Evolutionary conservation across 2,797 vertebrate species (phyloP), one percentile per base, ranked within the genome.

Genomic region (Rachycentron canadum): DNA sequence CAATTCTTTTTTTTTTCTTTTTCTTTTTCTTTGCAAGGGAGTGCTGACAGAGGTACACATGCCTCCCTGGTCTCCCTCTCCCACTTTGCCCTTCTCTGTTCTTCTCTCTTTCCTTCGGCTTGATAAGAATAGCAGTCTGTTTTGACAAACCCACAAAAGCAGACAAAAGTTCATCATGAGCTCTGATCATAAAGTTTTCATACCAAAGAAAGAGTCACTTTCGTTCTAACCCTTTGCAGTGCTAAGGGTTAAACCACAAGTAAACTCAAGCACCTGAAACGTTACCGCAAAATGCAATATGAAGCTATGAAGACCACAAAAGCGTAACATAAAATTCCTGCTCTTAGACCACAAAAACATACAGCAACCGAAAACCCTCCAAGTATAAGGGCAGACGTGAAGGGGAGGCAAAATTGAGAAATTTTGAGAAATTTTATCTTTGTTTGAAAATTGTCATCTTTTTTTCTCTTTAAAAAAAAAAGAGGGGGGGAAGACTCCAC

Each of bases 41-140:
- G 76, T 14, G 71, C 66, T 66, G 66, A 71, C 62, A 62, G 65
- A 77, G 55, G 77, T 69, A 40, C 82, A 81, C 85, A 84, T 87
- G 89, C 69, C 68, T 87, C 85, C 40, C 3, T 40, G 50, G 38
- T 9, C 43, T 47, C 53, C 67, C 47, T 60, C 66, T 2, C 62
- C 34, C 58, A 32, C 49, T 57, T 57, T 41, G 52, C 50, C 28
- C 56, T 28, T 41, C 25, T 61, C 23, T 40, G 10, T 79, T 50
- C 26, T 0, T 74, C 56, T 67, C 60, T 40, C 41, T 13, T 16
- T 5, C 64, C 26, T 57, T 30, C 57, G 58, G 55, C 73, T 52
- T 41, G 32, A 69, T 69, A 71, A 79, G 69, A 73, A 52, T 32
- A 64, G 66, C 43, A 40, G 64, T 7, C 26, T 58, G 43, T 28